Evolutionary conservation across 2,113 vertebrate species (phyloP).

Genomic region (Oreamnos americanus): DNA sequence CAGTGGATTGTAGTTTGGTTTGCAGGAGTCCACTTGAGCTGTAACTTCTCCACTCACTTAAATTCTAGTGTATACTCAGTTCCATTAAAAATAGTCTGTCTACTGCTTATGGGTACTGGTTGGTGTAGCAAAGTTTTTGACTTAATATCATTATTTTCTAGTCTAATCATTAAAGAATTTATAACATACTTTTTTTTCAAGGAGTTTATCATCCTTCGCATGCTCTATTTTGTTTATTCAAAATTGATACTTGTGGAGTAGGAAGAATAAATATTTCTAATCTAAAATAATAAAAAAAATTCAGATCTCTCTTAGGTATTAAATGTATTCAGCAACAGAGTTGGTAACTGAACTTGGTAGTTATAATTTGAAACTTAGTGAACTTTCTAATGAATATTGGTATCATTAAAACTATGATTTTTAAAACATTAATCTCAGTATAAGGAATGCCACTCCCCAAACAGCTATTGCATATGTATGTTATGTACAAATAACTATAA

Average conservation of each 20-base stretch:
- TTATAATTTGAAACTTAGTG: background rate
- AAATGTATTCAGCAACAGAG: background rate
- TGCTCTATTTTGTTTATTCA: background rate
- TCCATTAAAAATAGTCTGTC: background rate
- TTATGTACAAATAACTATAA: background rate
- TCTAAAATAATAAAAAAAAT: background rate
- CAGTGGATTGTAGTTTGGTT: background rate
- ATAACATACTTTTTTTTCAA: background rate
- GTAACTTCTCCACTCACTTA: background rate
- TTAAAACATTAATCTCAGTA: background rate
- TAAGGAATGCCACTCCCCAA: background rate
- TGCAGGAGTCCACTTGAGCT: background rate
- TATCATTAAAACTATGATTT: background rate
- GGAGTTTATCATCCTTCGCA: background rate
- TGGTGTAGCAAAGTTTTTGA: background rate
- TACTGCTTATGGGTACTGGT: background rate
- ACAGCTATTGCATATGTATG: background rate
- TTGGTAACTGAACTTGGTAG: background rate
- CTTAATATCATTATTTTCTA: background rate
- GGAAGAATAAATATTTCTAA: background rate
- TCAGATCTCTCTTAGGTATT: background rate
- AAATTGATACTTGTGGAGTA: background rate
- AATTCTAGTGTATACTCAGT: background rate
- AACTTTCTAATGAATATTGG: background rate
- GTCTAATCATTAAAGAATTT: background rate